phyloP scores from a whole-genome alignment of 2,113 vertebrate species.

The Paratilapia polleni region DNA sequence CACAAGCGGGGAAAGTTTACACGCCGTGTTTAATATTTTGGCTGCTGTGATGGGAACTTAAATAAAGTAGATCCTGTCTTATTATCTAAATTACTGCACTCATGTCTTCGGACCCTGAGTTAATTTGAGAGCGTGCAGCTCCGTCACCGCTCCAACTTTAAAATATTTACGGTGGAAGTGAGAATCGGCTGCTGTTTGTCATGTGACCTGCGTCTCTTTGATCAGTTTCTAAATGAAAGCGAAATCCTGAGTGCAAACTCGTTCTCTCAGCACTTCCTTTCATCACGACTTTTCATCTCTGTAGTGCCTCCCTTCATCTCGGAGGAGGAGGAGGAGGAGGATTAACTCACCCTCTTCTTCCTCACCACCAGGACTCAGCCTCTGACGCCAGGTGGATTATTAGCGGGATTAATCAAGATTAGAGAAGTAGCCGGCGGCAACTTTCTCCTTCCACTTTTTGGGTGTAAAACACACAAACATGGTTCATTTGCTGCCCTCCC shows the following conservation, averaged over 20 bases:
- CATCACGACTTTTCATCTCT: slow-evolving; percentile 14
- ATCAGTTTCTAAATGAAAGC: slow-evolving; percentile 10
- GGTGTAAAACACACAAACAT: neutral
- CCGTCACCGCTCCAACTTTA: neutral
- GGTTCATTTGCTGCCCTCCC: neutral
- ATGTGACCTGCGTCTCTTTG: slow-evolving; percentile 11
- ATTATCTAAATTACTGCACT: too few species aligned
- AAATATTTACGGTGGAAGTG: neutral
- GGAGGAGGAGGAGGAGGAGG: neutral
- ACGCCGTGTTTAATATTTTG: neutral
- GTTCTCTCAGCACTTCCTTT: slow-evolving; percentile 25
- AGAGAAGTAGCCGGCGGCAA: slow-evolving; percentile 8
- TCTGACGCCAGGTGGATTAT: slow-evolving; percentile 47
- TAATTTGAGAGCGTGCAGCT: neutral
- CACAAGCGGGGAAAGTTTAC: neutral
- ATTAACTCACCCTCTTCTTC: slow-evolving; percentile 7
- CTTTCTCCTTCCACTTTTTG: slow-evolving; percentile 18
- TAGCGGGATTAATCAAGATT: slow-evolving; percentile 69
- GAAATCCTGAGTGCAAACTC: slow-evolving; percentile 3
- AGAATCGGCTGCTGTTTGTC: neutral
- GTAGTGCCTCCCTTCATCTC: neutral
- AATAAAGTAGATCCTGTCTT: too few species aligned
- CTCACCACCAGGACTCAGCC: neutral
- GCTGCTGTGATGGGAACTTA: too few species aligned
- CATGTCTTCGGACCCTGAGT: neutral